Base-by-base conservation (phyloP, 2,113 vertebrate species). In the Sander vitreus region DNA sequence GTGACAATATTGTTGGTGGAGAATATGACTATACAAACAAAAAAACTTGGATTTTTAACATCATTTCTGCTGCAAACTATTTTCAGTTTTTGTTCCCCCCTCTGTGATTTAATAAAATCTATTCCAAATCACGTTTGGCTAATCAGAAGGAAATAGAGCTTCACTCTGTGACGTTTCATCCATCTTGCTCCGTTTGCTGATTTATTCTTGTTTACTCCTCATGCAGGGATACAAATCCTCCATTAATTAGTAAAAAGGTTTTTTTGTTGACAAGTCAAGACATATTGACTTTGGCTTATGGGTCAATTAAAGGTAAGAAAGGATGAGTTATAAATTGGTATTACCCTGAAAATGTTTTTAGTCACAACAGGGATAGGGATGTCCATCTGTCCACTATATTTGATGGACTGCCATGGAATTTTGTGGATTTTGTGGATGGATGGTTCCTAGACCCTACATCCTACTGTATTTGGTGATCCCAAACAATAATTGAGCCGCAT, bases 171-270 rank as follows among this genome's bases (percentile, higher is more conserved):
- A 33, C 30, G n/a, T 27, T 51, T 27, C 55, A 36, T 51, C 30
- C n/a, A 43, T 50, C 5, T 54, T 21, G 15, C 30, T 53, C 19
- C 21, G 6, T 19, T 53, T 6, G 15, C 21, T 48, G 67, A 78
- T 73, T 73, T 18, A 36, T 60, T 33, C 53, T 54, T 39, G 67
- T 82, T 59, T 57, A 48, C 30, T 33, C 30, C 23, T 48, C 57
- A 57, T 39, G 25, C 66, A n/a, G 16, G 15, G 15, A 76, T 43
- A 48, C 10, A 48, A 30, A 14, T 30, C 13, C 43, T 36, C 23
- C 51, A 16, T 43, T 63, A 65, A 78, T 82, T 73, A 63, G 68
- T 9, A 21, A 64, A 74, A 86, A 74, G 30, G 63, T 54, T 65
- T 33, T 65, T 14, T 64, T 58, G 50, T 73, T 33, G 53, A 78